Conservation (phyloP, 2,888 invertebrate genomes). For the Caenorhabditis virilis region DNA sequence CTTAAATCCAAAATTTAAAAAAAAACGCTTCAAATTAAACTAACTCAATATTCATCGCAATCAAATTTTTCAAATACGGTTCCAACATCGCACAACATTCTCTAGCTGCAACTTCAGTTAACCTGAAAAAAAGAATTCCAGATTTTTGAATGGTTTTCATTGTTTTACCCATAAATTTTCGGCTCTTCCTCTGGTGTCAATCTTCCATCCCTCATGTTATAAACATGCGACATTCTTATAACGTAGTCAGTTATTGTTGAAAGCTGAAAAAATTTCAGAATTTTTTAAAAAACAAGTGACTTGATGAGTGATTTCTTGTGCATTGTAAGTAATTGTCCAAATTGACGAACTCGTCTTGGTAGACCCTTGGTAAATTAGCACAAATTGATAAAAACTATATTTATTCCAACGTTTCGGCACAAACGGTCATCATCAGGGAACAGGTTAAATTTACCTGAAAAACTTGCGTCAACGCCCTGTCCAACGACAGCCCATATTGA, state of each 20-base stretch:
- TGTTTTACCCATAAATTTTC: constrained; percentile 46
- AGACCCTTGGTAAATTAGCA: too few relatives aligned
- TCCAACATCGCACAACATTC: constrained; percentile 51
- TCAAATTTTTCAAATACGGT: constrained; percentile 47
- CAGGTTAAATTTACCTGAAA: constrained; percentile 21
- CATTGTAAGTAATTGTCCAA: too few relatives aligned
- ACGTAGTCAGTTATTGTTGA: constrained; percentile 33
- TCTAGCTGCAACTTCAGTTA: constrained; percentile 53
- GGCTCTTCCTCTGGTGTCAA: constrained; percentile 51
- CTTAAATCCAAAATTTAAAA: too few relatives aligned
- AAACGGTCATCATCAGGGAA: neutral
- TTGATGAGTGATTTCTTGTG: too few relatives aligned
- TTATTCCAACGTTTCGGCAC: neutral
- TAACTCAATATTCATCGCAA: constrained; percentile 43
- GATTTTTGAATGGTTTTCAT: too few relatives aligned
- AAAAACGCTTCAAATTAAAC: too few relatives aligned
- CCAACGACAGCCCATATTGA: constrained; percentile 49
- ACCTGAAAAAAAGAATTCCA: constrained; percentile 24
- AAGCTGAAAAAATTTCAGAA: constrained; percentile 32
- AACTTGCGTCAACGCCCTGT: constrained; percentile 39
- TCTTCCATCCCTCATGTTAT: constrained; percentile 42
- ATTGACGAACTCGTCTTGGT: too few relatives aligned
- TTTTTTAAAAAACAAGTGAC: too few relatives aligned
- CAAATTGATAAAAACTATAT: too few relatives aligned
- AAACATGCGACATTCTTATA: constrained; percentile 53